Base-by-base conservation (phyloP, 2,888 invertebrate genomes). In the Hololepta plana region DNA sequence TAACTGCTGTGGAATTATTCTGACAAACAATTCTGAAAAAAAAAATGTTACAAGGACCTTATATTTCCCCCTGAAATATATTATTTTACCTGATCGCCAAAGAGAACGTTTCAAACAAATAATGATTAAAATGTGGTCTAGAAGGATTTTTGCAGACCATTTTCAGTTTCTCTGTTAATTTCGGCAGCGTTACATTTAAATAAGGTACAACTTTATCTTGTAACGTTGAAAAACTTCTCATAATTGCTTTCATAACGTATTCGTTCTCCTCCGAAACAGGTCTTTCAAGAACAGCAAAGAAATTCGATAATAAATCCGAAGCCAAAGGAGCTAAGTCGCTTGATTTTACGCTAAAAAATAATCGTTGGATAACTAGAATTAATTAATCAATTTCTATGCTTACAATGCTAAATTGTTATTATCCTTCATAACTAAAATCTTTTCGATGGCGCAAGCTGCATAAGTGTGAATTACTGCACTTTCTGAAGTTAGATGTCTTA, bases 91-190 rank as follows among this genome's bases (percentile, higher is more conserved):
- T 75, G n/a, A 87, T 76, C 3, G 79, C 71, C 22, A 98, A 59
- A 13, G 91, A 84, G 20, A 98, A 60, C 0, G 87, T 82, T 60
- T 99, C 98, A 50, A 99, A 98, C 17, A 99, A 62, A 55, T 84
- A 98, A 52, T 99, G 98, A 60, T 96, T 96, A 60, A 96, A 96
- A 51, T 93, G 85, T 0, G 98, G 96, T 43, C 90, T 84, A 42
- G 84, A 85, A 0, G 96, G 87, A 60, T 95, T 96, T 59, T 84
- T 84, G 27, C 90, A 71, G 14, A 91, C 88, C 16, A 69, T 55
- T 3, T 73, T 58, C 21, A 96, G 57, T 51, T 88, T 85, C 37
- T 73, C 68, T 0, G 88, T 88, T 11, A 96, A 60, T 45, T 82
- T 76, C 0, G 84, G 80, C 34, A 95, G 53, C 3, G 88, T 65